These are phyloP conservation scores for Aselliscus stoliczkanus DNA, from an alignment of 2,797 vertebrate species.

Conservation along the genomic window DNA sequence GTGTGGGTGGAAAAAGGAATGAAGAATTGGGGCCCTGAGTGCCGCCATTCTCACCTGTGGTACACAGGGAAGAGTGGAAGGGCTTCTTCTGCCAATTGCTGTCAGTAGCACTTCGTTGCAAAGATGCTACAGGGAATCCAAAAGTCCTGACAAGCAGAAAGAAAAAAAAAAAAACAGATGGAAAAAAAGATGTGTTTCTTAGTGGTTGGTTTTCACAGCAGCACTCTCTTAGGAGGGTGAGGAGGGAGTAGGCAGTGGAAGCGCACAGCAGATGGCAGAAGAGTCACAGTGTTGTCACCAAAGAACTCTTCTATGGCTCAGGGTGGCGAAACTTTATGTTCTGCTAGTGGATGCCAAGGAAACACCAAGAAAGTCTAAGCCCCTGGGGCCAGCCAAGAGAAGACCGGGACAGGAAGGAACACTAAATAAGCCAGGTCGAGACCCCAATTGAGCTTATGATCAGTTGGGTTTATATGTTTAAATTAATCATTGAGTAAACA, in stretches of 20 bases:
- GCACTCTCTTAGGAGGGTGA: neutral
- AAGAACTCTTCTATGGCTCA: neutral
- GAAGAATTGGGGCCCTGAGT: neutral
- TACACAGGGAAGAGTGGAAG: rapidly evolving
- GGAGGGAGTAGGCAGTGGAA: neutral
- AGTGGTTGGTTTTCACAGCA: neutral
- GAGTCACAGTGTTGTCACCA: neutral
- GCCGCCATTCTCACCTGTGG: neutral
- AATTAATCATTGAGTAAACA: neutral
- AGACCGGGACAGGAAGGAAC: neutral
- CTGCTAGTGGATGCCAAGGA: neutral
- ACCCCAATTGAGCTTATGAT: neutral
- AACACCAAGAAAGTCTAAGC: neutral
- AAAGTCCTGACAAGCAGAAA: neutral
- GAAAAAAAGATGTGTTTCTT: neutral
- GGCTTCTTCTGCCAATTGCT: neutral
- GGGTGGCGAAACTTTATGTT: neutral
- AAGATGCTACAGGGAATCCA: neutral
- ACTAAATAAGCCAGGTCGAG: neutral
- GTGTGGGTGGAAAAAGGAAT: neutral
- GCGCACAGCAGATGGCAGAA: neutral
- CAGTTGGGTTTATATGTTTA: neutral
- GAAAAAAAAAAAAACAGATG: neutral
- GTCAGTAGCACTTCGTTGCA: neutral
- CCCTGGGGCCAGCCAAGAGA: neutral